Evolutionary conservation across 53 echinoderm and acorn worm genomes (phyloP), one percentile per base, ranked within the genome.

Genomic region (Henricia sp.): DNA sequence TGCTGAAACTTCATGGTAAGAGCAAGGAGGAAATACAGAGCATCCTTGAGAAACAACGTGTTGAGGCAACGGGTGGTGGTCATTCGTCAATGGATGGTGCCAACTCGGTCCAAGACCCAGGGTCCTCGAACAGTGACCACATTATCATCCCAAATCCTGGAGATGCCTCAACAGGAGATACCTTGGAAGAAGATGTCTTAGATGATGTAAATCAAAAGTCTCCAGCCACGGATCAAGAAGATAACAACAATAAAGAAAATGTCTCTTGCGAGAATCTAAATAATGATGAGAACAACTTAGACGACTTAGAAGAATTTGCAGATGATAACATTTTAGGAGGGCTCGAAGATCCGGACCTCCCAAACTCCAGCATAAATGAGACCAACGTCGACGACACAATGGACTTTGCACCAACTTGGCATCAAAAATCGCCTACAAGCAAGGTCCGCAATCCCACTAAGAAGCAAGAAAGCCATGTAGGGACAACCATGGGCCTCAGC

Each of bases 1-100:
- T 99, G 86, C 89, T 92, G 55, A 99, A 99, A 71, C 82, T 99
- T 11, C 99, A 99, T 44, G 92, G 93, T 33, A 94, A 91, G 82
- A 86, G 51, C 19, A 94, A 89, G 70, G 94, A 99, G 42, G 99
- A 95, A 17, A 88, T 89, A 5, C 46, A 85, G 29, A 67, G 62
- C 34, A 60, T 92, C 65, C 84, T 80, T n/a, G 92, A 77, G 51
- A 74, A 72, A 35, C 67, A 68, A 44, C 52, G 54, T 33, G 32
- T 51, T 1, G 83, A 65, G 35, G 20, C 11, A 1, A 17, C 58
- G 9, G 1, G 57, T 17, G 34, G 34, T 58, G 52, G 13, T 6
- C 37, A 24, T 9, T 38, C 57, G 30, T 14, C 50, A 4, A 41
- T 56, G 37, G 43, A 23, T 68, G 68, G 20, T n/a, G 69, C 36